phyloP scores from a whole-genome alignment of 1,140 invertebrate species.

The Achroia grisella region DNA sequence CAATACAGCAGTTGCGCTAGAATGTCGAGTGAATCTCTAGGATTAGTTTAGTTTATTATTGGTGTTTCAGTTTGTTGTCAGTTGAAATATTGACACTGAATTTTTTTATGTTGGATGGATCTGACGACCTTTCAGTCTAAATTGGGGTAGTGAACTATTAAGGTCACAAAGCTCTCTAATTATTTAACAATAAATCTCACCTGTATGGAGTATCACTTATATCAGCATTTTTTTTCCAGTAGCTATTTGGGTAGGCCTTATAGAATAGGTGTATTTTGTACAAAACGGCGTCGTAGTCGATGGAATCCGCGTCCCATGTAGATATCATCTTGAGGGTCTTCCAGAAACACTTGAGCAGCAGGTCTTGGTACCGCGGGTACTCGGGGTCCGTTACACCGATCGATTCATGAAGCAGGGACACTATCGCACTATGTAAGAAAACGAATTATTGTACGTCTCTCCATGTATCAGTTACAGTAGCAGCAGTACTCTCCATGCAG shows the following conservation, averaged over 20 bases:
- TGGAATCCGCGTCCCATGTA: conserved; percentile 81
- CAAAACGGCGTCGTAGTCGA: conserved; percentile 88
- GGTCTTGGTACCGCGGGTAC: conserved; percentile 82
- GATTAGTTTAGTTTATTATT: no score
- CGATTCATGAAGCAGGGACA: conserved; percentile 64
- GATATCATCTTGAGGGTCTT: conserved; percentile 88
- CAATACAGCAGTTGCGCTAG: no score
- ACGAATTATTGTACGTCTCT: conserved; percentile 5
- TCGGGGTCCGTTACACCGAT: conserved; percentile 64
- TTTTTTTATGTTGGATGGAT: no score
- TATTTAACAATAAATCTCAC: conserved; percentile 26
- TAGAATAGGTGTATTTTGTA: conserved; percentile 91
- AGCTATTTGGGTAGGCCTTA: conserved; percentile 85
- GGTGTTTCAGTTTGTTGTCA: no score
- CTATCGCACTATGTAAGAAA: conserved; percentile 53
- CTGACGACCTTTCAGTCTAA: no score
- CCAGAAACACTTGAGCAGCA: conserved; percentile 93
- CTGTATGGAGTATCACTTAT: conserved; percentile 81
- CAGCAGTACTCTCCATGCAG: no score
- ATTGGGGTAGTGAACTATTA: no score
- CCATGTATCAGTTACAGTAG: no score
- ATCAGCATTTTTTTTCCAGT: conserved; percentile 82
- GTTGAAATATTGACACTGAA: no score
- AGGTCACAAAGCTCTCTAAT: no score
- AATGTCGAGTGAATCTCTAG: no score